Percentiles rank a stretch among this genome's conserved stretches.
phyloP scores from a whole-genome alignment of 2,113 vertebrate genomes.

The Mungos mungo region DNA sequence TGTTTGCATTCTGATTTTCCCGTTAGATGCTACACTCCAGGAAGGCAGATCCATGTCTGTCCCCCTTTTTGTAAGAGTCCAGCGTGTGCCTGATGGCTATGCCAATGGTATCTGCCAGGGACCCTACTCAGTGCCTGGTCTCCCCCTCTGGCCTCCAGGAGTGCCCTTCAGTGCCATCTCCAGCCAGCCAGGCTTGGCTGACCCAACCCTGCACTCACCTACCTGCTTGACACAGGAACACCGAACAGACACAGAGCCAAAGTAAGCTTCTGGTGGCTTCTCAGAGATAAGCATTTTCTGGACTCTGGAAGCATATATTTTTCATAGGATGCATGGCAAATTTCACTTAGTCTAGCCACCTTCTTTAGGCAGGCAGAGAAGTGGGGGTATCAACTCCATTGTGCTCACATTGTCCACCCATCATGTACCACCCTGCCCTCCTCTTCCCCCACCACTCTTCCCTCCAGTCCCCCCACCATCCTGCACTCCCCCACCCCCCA shows the following conservation, averaged over 20 bases:
- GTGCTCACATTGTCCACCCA: no score
- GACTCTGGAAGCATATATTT: not conserved
- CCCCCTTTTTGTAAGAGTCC: accelerated
- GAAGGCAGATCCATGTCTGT: not conserved
- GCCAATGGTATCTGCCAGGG: not conserved
- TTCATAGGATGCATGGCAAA: not conserved
- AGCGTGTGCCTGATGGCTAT: not conserved
- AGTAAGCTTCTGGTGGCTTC: not conserved
- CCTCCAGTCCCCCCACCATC: no score
- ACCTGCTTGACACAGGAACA: not conserved
- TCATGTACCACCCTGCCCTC: not conserved
- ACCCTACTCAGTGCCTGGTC: not conserved
- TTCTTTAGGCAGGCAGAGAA: not conserved
- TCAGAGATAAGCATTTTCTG: not conserved
- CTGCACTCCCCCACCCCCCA: no score
- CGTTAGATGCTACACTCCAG: not conserved
- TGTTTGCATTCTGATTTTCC: not conserved
- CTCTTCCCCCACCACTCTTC: not conserved
- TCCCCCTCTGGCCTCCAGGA: not conserved
- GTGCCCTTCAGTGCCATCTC: not conserved
- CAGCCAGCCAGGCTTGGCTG: not conserved
- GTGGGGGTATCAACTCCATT: not conserved
- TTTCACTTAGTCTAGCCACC: not conserved
- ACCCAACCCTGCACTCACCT: no score
- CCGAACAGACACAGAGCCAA: not conserved